These are phyloP conservation scores for Strix uralensis DNA, from an alignment of 2,113 vertebrate genomes.

Conservation along the genomic window DNA sequence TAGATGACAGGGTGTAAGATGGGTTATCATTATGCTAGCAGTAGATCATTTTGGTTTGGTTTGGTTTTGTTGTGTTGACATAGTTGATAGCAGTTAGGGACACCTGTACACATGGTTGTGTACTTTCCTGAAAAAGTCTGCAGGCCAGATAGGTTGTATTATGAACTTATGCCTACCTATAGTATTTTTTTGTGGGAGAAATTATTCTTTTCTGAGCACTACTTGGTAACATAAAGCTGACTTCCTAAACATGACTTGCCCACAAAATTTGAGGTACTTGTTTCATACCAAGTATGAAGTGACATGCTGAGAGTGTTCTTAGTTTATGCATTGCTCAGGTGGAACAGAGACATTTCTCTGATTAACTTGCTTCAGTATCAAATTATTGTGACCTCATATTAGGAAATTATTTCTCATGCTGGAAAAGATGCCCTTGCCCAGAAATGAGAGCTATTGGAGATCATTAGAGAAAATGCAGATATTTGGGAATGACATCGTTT, in stretches of 20 bases:
- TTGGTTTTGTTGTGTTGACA: not conserved
- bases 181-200: not conserved
- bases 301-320: not conserved
- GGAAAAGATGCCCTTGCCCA: not conserved
- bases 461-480: not conserved
- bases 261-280: not conserved
- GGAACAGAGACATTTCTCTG: not conserved
- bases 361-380: not conserved
- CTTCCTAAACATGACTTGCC: not conserved
- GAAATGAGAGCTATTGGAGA: not conserved
- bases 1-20: not conserved
- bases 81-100: not conserved
- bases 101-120: not conserved
- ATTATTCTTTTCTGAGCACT: slow-evolving; percentile 18
- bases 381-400: not conserved
- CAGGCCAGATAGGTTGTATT: not conserved
- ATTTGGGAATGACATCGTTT: not conserved
- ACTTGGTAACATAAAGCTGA: slow-evolving; percentile 31
- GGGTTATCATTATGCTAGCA: not conserved
- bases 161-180: not conserved
- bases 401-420: not conserved
- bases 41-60: not conserved
- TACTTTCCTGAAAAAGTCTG: not conserved
- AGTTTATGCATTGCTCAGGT: not conserved
- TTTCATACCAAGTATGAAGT: not conserved